phyloP scores from a whole-genome alignment of 2,113 vertebrate genomes.

The Myxocyprinus asiaticus region DNA sequence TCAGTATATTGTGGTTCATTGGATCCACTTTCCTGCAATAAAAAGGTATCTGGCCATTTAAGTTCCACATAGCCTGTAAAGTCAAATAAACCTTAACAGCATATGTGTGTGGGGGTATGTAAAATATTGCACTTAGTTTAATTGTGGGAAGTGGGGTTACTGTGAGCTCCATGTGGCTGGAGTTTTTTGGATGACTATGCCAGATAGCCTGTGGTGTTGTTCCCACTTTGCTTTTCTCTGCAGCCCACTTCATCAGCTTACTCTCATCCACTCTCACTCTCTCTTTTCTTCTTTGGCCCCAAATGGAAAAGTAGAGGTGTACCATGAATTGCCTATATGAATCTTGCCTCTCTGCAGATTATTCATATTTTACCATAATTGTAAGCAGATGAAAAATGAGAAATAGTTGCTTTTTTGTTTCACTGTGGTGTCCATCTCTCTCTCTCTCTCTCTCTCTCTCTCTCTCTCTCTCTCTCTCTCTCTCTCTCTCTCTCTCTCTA shows the following conservation, averaged over 20 bases:
- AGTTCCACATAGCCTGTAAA: not conserved
- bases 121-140: conserved; percentile 26
- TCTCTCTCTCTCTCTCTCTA: not conserved
- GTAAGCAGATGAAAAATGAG: conserved; percentile 28
- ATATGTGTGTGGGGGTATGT: not conserved
- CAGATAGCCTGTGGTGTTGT: conserved; percentile 29
- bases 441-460: not conserved
- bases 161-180: conserved; percentile 26
- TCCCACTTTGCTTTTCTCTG: not conserved
- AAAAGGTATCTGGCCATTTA: not conserved
- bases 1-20: not conserved
- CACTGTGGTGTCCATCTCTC: not conserved
- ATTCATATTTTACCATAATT: conserved; percentile 31
- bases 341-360: conserved; percentile 23
- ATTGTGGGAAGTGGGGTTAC: not conserved
- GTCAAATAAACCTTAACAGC: not conserved
- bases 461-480: not conserved
- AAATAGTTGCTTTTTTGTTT: conserved; percentile 7
- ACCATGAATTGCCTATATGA: conserved; percentile 10
- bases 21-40: not conserved
- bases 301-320: conserved; percentile 22
- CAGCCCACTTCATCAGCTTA: conserved; percentile 12
- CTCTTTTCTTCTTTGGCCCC: not conserved
- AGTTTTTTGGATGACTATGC: conserved; percentile 26
- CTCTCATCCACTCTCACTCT: conserved; percentile 16